A percentile compares a stretch with the other conserved stretches of the same genome.
These are phyloP conservation scores for human (Homo sapiens) DNA, from an alignment of 2,113 vertebrate species.

Conservation along the genomic window GRCh38 chr3:108138501-108139000, in stretches of 20 bases:
- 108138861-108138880: too few species aligned
- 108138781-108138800: background rate
- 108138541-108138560: background rate
- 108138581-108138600: background rate
- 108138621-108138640: background rate
- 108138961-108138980: too few species aligned
- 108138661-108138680: background rate
- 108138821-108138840: too few species aligned
- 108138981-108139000: too few species aligned
- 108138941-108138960: too few species aligned
- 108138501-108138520: background rate
- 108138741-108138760: background rate
- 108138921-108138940: too few species aligned
- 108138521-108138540: background rate
- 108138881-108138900: too few species aligned
- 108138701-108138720: slow-evolving; percentile 9
- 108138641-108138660: background rate
- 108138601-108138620: slow-evolving; percentile 4
- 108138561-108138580: background rate
- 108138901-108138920: too few species aligned
- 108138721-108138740: background rate
- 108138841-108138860: too few species aligned
- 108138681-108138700: background rate
- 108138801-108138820: too few species aligned
- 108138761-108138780: background rate